Conservation (phyloP, 2,888 invertebrate species). For the Pristionchus maxplancki region DNA sequence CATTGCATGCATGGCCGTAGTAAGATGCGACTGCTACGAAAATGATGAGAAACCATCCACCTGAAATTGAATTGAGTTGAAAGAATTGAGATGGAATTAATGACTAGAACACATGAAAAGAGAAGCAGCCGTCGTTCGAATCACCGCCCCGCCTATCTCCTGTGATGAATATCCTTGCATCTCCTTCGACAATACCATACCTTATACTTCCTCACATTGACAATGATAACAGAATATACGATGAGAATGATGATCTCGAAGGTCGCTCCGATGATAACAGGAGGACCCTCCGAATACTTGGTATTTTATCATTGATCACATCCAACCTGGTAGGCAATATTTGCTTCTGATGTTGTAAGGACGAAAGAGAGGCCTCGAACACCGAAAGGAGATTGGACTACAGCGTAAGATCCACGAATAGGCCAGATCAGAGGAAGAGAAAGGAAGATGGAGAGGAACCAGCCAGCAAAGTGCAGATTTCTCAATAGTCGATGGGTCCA, state of each 20-base stretch:
- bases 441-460: background rate
- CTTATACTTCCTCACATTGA: conserved; percentile 1
- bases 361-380: background rate
- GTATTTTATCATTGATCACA: background rate
- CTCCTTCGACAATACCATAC: background rate
- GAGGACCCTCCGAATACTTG: background rate
- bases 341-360: background rate
- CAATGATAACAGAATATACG: background rate
- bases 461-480: background rate
- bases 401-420: background rate
- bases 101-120: background rate
- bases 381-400: background rate
- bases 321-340: background rate
- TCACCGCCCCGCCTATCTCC: background rate
- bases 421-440: conserved; percentile 11
- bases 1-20: background rate
- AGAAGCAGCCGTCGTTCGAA: background rate
- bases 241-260: background rate
- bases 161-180: background rate
- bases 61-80: background rate
- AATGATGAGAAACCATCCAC: conserved; percentile 19
- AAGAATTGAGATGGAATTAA: no score
- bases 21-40: background rate
- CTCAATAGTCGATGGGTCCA: background rate
- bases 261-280: background rate